Base-by-base conservation (phyloP, 64 coral and sea anemone species). In the Dendronephthya gigantea region DNA sequence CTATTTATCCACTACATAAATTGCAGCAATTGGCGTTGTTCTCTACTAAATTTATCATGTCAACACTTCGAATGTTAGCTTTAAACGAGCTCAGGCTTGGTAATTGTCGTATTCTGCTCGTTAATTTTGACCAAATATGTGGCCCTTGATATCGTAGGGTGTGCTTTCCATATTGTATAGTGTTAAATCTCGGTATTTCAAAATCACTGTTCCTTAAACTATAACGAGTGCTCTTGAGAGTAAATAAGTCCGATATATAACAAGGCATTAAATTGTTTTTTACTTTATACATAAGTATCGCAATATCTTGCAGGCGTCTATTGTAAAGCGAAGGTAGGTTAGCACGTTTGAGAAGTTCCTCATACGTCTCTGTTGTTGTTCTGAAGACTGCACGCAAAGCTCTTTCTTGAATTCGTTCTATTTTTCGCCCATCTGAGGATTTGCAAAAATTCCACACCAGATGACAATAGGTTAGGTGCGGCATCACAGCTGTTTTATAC, bases 161-260 rank as follows among this genome's bases (percentile, higher is more conserved):
- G 58, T 87, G 86, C 29, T 87, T 87, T 45, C 70, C 43, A 76
- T 87, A 87, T 52, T 65, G 40, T 50, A 79, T 76, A 76, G 7
- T 30, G 19, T 87, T 76, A 87, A 87, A 87, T 19, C 19, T 75
- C 7, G 86, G 86, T 49, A 87, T 87, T 48, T 87, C 48, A 81
- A 87, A 87, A 25, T 87, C 69, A 81, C 68, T 87, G 65, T 87
- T 87, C 43, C 66, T 79, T 27, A 87, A 41, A 50, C 38, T 48
- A 87, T 76, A 87, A 81, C 9, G 47, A 48, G 30, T 19, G 52
- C 28, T 86, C 70, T 86, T 70, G 50, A 17, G 30, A 23, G 38
- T 17, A 86, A 86, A 79, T 76, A 87, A 32, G 76, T 87, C 48
- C 7, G 50, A 23, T 9, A 58, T 14, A 55, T 23, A 35, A 85